Base-by-base conservation (phyloP, 2,888 invertebrate genomes). In the Sminthurides aquaticus region DNA sequence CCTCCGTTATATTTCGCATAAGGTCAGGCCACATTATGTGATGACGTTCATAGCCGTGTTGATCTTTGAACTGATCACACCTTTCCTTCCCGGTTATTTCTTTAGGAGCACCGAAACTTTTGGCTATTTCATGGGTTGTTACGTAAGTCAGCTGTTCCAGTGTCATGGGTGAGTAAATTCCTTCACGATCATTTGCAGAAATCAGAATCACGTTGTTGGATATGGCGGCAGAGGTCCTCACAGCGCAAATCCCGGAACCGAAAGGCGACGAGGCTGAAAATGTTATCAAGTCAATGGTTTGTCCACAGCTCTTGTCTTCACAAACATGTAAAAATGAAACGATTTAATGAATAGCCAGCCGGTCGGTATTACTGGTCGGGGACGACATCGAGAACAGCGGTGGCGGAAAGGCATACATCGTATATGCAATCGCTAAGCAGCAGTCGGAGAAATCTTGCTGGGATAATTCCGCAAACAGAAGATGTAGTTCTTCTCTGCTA, bases 11-110 rank as follows among this genome's bases (percentile, higher is more conserved):
- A 34, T 72, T 62, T 56, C 74, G 28, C 15, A 74, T 34, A 5
- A 70, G 67, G 52, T 70, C 67, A 0, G 74, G 74, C 72, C 74
- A 73, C 66, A 74, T 69, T 2, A 74, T 28, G 52, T 57, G 71
- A 54, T 72, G 74, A 5, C 73, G 64, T 1, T 60, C 24, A 1
- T 18, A 22, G 28, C 57, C 49, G 0, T 55, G n/a, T 1, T 62
- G 56, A 48, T 72, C 70, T 1, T 28, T 28, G 56, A 74, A 74
- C 24, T 70, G 64, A 49, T 74, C 71, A 62, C 74, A 74, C 11
- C 55, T 54, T 25, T 71, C 67, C 18, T 70, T 54, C 2, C 71
- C 72, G 8, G 65, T 66, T 1, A 66, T 67, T 25, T 73, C 71
- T 1, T 60, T 34, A 1, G 25, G n/a, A 18, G 71, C 70, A 20